Conservation (phyloP, 2,113 vertebrate species). For the Hemichromis elongatus region DNA sequence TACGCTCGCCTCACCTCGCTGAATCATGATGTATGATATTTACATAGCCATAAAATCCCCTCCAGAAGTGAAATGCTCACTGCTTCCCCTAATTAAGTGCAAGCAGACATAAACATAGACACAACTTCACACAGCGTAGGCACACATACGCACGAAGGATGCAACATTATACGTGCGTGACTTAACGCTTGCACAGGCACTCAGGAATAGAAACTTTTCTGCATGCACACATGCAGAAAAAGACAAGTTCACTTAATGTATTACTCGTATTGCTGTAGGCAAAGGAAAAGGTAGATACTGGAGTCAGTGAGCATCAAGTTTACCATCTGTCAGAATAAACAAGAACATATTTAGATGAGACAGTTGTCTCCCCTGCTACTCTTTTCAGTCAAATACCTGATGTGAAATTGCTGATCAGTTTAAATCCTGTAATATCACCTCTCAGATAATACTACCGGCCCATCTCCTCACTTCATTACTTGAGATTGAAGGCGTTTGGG, state of each 20-base stretch:
- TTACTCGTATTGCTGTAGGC: background rate
- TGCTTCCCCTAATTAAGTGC: constrained; percentile 59
- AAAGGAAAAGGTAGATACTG: background rate
- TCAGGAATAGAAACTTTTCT: background rate
- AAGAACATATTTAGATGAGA: constrained; percentile 3
- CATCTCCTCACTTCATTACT: background rate
- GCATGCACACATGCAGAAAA: background rate
- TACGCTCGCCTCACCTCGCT: constrained; percentile 37
- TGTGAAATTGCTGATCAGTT: constrained; percentile 25
- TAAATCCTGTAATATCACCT: constrained; percentile 1
- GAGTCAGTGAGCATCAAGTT: background rate
- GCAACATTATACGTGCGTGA: background rate
- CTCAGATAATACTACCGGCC: background rate
- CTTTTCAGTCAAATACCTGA: constrained; percentile 8
- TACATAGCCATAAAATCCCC: constrained; percentile 57
- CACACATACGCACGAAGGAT: background rate
- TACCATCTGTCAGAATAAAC: constrained; percentile 12
- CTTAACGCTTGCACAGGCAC: background rate
- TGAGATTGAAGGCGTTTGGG: background rate
- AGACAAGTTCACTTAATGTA: background rate
- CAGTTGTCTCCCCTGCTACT: background rate
- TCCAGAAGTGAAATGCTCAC: constrained; percentile 42
- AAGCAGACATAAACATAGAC: constrained; percentile 39
- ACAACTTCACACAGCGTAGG: background rate
- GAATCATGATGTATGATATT: constrained; percentile 67